Conservation (phyloP, 2,888 invertebrate species). For the Drosophila cognata region DNA sequence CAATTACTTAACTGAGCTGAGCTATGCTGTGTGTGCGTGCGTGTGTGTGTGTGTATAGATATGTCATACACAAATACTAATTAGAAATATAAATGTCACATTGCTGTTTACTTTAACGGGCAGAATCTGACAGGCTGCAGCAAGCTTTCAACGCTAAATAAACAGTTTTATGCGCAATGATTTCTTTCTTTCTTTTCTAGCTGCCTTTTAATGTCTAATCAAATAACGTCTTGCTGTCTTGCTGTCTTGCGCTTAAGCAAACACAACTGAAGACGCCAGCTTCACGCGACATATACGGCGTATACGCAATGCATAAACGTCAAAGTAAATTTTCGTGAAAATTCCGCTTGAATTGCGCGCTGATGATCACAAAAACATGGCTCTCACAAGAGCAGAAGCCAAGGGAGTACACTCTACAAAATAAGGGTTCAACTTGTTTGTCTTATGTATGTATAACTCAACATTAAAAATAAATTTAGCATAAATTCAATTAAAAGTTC, state of each 20-base stretch:
- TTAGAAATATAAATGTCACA: slow-evolving; percentile 42
- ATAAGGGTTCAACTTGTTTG: not conserved
- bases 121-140: slow-evolving; percentile 2
- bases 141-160: slow-evolving; percentile 31
- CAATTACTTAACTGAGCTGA: slow-evolving; percentile 56
- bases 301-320: slow-evolving; percentile 72
- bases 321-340: slow-evolving; percentile 70
- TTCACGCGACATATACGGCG: slow-evolving; percentile 33
- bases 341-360: slow-evolving; percentile 72
- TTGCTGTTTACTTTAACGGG: slow-evolving; percentile 23
- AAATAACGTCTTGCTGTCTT: slow-evolving; percentile 46
- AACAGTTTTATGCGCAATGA: slow-evolving; percentile 35
- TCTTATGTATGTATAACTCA: not conserved
- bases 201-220: slow-evolving; percentile 66
- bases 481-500: not conserved
- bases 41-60: not conserved
- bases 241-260: slow-evolving; percentile 42
- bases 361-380: slow-evolving; percentile 54
- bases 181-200: slow-evolving; percentile 20
- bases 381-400: not conserved
- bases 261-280: slow-evolving; percentile 33
- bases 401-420: not conserved
- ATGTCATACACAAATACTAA: slow-evolving; percentile 22
- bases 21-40: not conserved
- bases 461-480: not conserved